A percentile compares a stretch with the other conserved stretches of the same genome.
phyloP scores from a whole-genome alignment of 2,888 invertebrate species.

The Bimastos eiseni region DNA sequence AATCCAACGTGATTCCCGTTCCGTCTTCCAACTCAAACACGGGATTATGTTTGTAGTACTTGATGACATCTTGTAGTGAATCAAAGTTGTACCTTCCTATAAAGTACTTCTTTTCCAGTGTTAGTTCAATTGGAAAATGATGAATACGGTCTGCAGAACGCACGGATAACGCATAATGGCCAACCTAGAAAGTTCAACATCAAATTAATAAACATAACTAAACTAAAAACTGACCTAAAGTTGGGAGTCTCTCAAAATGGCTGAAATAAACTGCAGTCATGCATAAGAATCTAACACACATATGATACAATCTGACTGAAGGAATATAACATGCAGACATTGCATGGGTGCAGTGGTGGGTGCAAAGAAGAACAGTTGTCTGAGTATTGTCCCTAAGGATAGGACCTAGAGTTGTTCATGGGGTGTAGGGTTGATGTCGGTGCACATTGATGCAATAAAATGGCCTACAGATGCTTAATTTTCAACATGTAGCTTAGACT shows the following conservation, averaged over 20 bases:
- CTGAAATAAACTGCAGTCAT: neutral
- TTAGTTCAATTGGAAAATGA: conserved; percentile 14
- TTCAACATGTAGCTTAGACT: too few species aligned
- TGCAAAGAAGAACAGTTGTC: too few species aligned
- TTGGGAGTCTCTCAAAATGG: neutral
- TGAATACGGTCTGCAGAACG: conserved; percentile 16
- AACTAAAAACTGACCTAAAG: neutral
- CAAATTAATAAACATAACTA: neutral
- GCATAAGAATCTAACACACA: neutral
- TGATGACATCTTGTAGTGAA: neutral
- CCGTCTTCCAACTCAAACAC: neutral
- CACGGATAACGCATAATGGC: neutral
- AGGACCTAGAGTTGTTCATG: too few species aligned
- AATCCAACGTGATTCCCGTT: neutral
- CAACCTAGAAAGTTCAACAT: conserved; percentile 8
- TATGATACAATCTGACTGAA: neutral
- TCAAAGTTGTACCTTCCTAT: conserved; percentile 21
- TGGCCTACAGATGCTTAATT: too few species aligned
- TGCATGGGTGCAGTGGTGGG: too few species aligned
- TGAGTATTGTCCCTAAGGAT: too few species aligned
- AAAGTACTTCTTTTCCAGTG: neutral
- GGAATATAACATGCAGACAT: neutral
- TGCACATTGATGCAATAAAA: too few species aligned
- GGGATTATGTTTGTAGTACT: neutral
- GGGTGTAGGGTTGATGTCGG: too few species aligned